A percentile compares a stretch with the other conserved stretches of the same genome.
These are phyloP conservation scores for Emesis castigata DNA, from an alignment of 2,888 invertebrate species.

Conservation along the genomic window DNA sequence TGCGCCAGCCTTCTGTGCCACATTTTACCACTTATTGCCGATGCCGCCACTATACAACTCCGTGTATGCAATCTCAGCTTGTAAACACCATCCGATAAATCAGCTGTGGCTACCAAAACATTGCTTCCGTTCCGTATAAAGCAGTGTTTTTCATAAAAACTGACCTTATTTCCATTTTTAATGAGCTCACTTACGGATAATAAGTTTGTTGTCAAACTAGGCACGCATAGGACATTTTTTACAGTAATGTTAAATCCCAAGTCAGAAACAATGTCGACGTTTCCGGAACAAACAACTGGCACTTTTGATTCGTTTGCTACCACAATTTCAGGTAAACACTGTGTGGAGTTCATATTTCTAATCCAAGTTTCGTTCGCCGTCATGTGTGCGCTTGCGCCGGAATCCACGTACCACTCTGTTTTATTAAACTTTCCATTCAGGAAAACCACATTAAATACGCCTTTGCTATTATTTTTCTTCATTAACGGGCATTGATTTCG, in stretches of 20 bases:
- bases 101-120: constrained; percentile 13
- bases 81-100: constrained; percentile 1
- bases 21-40: constrained; percentile 15
- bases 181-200: constrained; percentile 37
- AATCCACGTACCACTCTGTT: constrained; percentile 34
- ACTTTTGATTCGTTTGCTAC: constrained; percentile 38
- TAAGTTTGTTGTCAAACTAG: constrained; percentile 35
- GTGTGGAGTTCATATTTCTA: constrained; percentile 23
- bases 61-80: constrained; percentile 8
- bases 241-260: constrained; percentile 28
- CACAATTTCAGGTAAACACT: constrained; percentile 31
- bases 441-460: constrained; percentile 57
- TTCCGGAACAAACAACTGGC: constrained; percentile 41
- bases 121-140: constrained; percentile 19
- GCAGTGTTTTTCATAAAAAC: constrained; percentile 20
- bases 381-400: constrained; percentile 55
- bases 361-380: constrained; percentile 45
- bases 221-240: constrained; percentile 30
- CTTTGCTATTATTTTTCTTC: constrained; percentile 24
- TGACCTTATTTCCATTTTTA: constrained; percentile 41
- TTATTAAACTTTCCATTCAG: constrained; percentile 51
- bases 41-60: constrained; percentile 15
- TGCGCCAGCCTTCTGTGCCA: constrained; percentile 52
- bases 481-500: constrained; percentile 31
- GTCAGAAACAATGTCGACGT: constrained; percentile 27